Evolutionary conservation across 1,140 invertebrate species (phyloP).

Genomic region (Harpegnathos saltator): DNA sequence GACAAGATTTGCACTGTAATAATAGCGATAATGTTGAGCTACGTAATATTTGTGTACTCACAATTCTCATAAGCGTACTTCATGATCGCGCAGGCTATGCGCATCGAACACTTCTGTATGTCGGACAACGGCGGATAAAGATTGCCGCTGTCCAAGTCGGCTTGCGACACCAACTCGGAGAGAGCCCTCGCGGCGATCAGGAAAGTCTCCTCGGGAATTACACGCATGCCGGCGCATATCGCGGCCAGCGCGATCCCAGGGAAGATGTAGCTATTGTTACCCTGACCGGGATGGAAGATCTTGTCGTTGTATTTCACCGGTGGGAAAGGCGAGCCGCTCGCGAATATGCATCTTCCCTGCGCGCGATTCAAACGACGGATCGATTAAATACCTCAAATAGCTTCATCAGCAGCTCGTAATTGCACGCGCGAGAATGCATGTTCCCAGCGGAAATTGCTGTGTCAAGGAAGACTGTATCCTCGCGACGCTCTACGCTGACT

Average conservation of each 20-base stretch:
- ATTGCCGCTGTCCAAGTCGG: constrained; percentile 94
- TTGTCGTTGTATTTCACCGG: constrained; percentile 93
- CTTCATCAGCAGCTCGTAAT: background rate
- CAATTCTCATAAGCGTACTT: constrained; percentile 95
- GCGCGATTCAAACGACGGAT: background rate
- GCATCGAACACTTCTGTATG: constrained; percentile 95
- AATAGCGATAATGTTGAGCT: no score
- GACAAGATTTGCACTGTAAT: background rate
- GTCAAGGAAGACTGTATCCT: no score
- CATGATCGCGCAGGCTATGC: constrained; percentile 94
- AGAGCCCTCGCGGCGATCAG: constrained; percentile 94
- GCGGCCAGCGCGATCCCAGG: constrained; percentile 96
- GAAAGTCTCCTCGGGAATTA: constrained; percentile 95
- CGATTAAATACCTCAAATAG: constrained; percentile 11
- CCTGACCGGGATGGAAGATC: constrained; percentile 94
- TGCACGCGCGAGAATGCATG: no score
- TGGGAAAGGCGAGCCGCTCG: constrained; percentile 96
- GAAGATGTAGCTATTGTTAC: constrained; percentile 99
- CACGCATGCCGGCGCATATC: constrained; percentile 92
- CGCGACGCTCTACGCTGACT: no score
- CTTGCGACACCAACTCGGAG: constrained; percentile 93
- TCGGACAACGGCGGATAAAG: constrained; percentile 97
- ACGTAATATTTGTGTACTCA: constrained; percentile 82
- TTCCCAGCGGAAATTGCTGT: no score
- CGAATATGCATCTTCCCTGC: constrained; percentile 94